phyloP scores from a whole-genome alignment of 2,888 invertebrate species.

The Dolichomitus sp. region DNA sequence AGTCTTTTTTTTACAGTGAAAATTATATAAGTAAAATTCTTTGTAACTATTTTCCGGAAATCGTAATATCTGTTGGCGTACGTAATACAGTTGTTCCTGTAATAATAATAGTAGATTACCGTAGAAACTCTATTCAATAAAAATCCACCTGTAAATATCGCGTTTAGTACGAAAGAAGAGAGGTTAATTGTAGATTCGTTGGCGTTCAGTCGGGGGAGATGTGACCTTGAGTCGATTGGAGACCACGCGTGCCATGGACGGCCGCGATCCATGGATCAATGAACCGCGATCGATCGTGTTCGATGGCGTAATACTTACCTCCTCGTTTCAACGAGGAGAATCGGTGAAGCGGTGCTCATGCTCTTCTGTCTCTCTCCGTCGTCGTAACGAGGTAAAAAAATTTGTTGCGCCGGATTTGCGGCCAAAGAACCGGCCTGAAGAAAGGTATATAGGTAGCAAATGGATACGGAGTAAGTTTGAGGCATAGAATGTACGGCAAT shows the following conservation, averaged over 20 bases:
- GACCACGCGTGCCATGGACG: slow-evolving; percentile 49
- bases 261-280: slow-evolving; percentile 59
- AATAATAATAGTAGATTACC: background rate
- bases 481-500: slow-evolving; percentile 34
- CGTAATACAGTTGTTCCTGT: background rate
- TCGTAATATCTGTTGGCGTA: background rate
- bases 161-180: background rate
- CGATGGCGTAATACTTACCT: slow-evolving; percentile 53
- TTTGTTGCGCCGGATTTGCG: background rate
- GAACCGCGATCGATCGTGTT: slow-evolving; percentile 57
- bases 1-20: no score
- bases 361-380: background rate
- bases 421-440: slow-evolving; percentile 1
- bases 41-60: background rate
- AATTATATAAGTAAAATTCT: background rate
- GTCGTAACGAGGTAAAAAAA: slow-evolving; percentile 9
- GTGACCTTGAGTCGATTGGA: slow-evolving; percentile 58
- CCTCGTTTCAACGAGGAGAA: background rate
- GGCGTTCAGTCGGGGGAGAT: slow-evolving; percentile 24
- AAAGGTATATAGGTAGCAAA: background rate
- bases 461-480: slow-evolving; percentile 15
- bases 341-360: slow-evolving; percentile 1
- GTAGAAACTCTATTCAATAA: background rate
- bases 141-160: slow-evolving; percentile 3
- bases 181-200: slow-evolving; percentile 31